A percentile compares a stretch with the other conserved stretches of the same genome.
phyloP scores from a whole-genome alignment of 2,888 invertebrate species.

The Alviniconcha strummeri region DNA sequence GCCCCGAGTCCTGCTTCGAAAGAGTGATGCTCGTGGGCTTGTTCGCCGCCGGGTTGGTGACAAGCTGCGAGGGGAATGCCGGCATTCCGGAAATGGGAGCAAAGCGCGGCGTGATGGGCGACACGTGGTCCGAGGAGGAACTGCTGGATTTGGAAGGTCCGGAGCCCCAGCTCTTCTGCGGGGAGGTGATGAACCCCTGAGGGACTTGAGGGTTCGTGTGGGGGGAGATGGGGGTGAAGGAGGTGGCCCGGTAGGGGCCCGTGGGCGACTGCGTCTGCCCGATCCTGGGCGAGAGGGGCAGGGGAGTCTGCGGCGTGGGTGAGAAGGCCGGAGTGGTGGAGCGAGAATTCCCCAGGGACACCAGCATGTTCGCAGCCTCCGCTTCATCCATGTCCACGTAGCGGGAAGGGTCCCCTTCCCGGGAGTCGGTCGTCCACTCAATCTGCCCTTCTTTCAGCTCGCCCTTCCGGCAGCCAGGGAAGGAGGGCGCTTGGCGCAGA shows the following conservation, averaged over 20 bases:
- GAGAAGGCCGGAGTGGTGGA: slow-evolving; percentile 92
- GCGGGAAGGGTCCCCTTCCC: slow-evolving; percentile 38
- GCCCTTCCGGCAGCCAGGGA: slow-evolving; percentile 68
- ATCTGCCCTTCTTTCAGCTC: slow-evolving; percentile 73
- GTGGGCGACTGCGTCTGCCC: slow-evolving; percentile 55
- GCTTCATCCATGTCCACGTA: slow-evolving; percentile 95
- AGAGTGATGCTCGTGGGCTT: slow-evolving; percentile 43
- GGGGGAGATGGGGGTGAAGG: slow-evolving; percentile 89
- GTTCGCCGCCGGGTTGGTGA: slow-evolving; percentile 22
- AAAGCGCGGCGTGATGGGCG: slow-evolving; percentile 65
- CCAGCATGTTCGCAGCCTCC: slow-evolving; percentile 96
- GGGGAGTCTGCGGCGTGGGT: slow-evolving; percentile 58
- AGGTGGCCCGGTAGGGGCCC: slow-evolving; percentile 79
- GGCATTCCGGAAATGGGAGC: slow-evolving; percentile 46
- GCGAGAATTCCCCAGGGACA: slow-evolving; percentile 93
- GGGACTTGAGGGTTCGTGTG: slow-evolving; percentile 65
- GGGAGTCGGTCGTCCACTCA: slow-evolving; percentile 79
- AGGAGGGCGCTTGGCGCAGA: slow-evolving; percentile 57
- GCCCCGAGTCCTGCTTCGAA: slow-evolving; percentile 57
- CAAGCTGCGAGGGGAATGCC: slow-evolving; percentile 54
- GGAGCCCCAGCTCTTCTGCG: slow-evolving; percentile 65
- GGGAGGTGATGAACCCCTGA: slow-evolving; percentile 58
- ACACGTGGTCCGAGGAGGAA: slow-evolving; percentile 66
- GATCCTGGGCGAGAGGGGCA: slow-evolving; percentile 61
- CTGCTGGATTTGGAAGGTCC: slow-evolving; percentile 63